phyloP scores from a whole-genome alignment of 2,888 invertebrate species.

The Heliconius cydno region DNA sequence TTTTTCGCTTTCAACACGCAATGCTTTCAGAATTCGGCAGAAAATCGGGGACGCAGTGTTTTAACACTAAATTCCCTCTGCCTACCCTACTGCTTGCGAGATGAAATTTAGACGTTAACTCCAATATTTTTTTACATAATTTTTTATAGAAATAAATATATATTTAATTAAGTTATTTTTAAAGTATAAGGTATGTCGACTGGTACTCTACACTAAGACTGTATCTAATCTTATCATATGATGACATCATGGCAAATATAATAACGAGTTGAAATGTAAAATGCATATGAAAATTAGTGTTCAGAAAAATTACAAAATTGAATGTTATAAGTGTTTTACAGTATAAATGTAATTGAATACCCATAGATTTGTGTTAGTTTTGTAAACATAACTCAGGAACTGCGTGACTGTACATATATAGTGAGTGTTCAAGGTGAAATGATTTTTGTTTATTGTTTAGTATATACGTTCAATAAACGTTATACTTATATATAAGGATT shows the following conservation, averaged over 20 bases:
- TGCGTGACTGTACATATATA: conserved; percentile 21
- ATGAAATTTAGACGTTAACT: neutral
- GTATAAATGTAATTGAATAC: neutral
- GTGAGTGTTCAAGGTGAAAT: conserved; percentile 42
- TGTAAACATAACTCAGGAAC: conserved; percentile 24
- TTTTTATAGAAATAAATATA: neutral
- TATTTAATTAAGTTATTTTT: neutral
- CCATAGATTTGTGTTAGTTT: conserved; percentile 26
- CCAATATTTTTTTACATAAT: neutral
- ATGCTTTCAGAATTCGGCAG: neutral
- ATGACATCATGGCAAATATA: conserved; percentile 64
- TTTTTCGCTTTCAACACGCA: neutral
- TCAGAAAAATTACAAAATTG: conserved; percentile 23
- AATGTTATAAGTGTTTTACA: conserved; percentile 29
- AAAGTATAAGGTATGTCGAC: conserved; percentile 59
- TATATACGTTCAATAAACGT: neutral
- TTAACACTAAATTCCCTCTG: neutral
- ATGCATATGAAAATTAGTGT: conserved; percentile 41
- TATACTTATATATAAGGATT: neutral
- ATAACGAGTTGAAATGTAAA: conserved; percentile 25
- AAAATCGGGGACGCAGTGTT: neutral
- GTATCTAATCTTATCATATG: conserved; percentile 72
- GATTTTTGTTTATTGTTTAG: conserved; percentile 34
- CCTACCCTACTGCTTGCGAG: neutral
- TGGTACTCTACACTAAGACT: conserved; percentile 55